Evolutionary conservation across 2,113 vertebrate species (phyloP), one percentile per base, ranked within the genome.

Genomic region (Strigops habroptila): DNA sequence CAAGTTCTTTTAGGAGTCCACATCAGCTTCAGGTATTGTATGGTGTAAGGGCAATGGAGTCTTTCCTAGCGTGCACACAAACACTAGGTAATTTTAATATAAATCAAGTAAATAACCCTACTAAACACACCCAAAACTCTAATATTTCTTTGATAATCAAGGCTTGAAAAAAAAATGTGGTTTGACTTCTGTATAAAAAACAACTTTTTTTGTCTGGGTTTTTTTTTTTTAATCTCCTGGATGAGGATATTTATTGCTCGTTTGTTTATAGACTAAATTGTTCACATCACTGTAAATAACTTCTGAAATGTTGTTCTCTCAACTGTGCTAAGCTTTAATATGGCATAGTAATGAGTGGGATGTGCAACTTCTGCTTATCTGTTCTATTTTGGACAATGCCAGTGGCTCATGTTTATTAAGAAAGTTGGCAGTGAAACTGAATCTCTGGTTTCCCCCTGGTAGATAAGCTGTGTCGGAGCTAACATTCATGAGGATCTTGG

Each of bases 351-450:
- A 96, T 96, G 96, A 96, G 90, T 86, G 91, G 94, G 83, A 94
- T 93, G 93, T 95, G 86, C 92, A 96, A 86, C 85, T 97, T 97
- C 89, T 59, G 63, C 89, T 98, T 97, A 97, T 97, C 97, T 95
- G 80, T 91, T 96, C 95, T 96, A 94, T 91, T 97, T 90, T 93
- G 94, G 94, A 91, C 91, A 86, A 73, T 94, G 93, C 94, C 96
- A 96, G 37, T 63, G 80, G 82, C 94, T 96, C 95, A 64, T 94
- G 94, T 95, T 97, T 96, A 94, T 97, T 97, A 92, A 71, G 70
- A 70, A 95, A 97, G 84, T 92, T 98, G 97, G 93, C 96, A 97
- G 74, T 65, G 94, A 93, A 95, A 65, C 55, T 89, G 89, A 93
- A 94, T 91, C 92, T 67, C 92, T 75, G 90, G 65, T 87, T 93